Base-by-base conservation (phyloP, 2,797 vertebrate genomes). In the Ibycter americanus region DNA sequence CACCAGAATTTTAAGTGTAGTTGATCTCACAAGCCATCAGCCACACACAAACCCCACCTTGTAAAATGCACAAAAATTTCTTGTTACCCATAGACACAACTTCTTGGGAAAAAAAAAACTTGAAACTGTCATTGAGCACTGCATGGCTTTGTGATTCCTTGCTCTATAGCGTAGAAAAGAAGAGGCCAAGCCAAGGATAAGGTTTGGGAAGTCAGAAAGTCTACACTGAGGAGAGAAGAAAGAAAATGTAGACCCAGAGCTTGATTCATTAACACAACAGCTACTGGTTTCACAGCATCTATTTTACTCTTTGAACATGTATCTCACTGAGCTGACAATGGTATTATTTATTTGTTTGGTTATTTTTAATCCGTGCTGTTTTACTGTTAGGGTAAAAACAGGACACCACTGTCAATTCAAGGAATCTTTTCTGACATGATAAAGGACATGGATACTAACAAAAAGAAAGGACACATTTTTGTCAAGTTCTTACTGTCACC, bases 361-460 rank as follows among this genome's bases (percentile, higher is more conserved):
- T 97, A 92, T 96, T 96, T 97, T 97, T 94, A 96, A 97, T 92
- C 93, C 78, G 63, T 34, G 81, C 36, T 91, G 56, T 25, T 97
- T 93, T 84, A 97, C 66, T 76, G 77, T 55, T 94, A 70, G 83
- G 70, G 76, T 91, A 51, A 92, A 95, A 79, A 56, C 26, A 87
- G 91, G 77, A 83, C 62, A 67, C 72, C 55, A 42, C 70, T 95
- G 96, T 94, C 96, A 89, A 83, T 85, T 97, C 79, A 91, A 91
- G 70, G 83, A 87, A 95, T 91, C 58, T 87, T 91, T 93, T 87
- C 85, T 87, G 87, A 96, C 3, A 11, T 13, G 59, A 95, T 68
- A 73, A 95, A 87, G 71, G 70, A 70, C 72, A 79, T 1, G 61
- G 88, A 94, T 65, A 80, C 17, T 40, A 51, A 65, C 83, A 40